Evolutionary conservation across 2,113 vertebrate genomes (phyloP).

Genomic region (Perca schrenkii): DNA sequence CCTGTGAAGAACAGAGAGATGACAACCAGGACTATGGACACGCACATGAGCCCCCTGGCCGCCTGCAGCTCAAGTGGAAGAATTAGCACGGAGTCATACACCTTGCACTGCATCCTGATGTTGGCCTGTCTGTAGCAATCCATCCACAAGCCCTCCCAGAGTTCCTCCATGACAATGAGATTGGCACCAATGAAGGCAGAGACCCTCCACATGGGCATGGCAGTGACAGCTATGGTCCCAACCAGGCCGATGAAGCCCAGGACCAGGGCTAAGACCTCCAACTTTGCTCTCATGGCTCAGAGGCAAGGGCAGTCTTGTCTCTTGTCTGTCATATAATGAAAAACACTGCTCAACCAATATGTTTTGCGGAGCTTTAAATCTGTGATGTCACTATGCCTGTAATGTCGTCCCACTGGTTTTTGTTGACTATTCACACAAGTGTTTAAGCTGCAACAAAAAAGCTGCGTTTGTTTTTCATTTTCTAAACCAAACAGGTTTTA

Average conservation of each 20-base stretch:
- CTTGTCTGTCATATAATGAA: background rate
- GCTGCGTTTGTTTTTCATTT: slow-evolving; percentile 14
- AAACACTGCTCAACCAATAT: background rate
- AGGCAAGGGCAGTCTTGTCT: background rate
- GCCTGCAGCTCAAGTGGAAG: slow-evolving; percentile 87
- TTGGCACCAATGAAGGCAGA: slow-evolving; percentile 90
- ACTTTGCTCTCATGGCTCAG: slow-evolving; percentile 64
- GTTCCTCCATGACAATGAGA: slow-evolving; percentile 83
- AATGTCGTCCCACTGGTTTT: slow-evolving; percentile 69
- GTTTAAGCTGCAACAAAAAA: background rate
- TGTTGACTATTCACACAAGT: background rate
- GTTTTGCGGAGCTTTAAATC: background rate
- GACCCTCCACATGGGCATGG: slow-evolving; percentile 93
- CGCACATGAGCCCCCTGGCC: slow-evolving; percentile 88
- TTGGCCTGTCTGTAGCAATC: slow-evolving; percentile 87
- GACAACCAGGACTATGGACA: slow-evolving; percentile 81
- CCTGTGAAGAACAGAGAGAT: slow-evolving; percentile 74
- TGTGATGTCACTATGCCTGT: slow-evolving; percentile 3
- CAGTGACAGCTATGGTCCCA: slow-evolving; percentile 86
- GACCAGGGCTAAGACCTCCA: slow-evolving; percentile 85
- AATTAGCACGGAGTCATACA: slow-evolving; percentile 87
- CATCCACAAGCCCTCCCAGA: slow-evolving; percentile 96
- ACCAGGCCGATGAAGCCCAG: slow-evolving; percentile 86
- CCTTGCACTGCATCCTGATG: slow-evolving; percentile 89
- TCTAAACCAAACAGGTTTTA: background rate